phyloP scores from a whole-genome alignment of 2,888 invertebrate species.

The Polydrusus pterygomalis region DNA sequence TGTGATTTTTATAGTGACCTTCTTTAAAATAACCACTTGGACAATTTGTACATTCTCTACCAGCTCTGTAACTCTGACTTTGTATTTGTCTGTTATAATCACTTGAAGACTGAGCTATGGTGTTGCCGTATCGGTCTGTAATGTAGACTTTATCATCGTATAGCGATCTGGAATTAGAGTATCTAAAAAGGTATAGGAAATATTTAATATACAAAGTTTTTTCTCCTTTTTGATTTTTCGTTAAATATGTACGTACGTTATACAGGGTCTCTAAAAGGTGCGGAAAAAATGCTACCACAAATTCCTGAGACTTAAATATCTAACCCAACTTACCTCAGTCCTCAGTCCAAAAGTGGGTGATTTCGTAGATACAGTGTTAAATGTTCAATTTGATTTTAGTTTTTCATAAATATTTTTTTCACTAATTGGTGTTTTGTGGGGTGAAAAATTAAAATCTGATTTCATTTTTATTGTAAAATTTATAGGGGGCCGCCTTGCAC shows the following conservation, averaged over 20 bases:
- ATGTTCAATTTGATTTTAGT: too few species aligned
- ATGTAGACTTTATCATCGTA: constrained; percentile 64
- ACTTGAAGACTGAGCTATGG: constrained; percentile 61
- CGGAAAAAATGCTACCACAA: too few species aligned
- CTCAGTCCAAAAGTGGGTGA: too few species aligned
- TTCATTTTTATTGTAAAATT: too few species aligned
- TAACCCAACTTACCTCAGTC: too few species aligned
- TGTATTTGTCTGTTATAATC: constrained; percentile 52
- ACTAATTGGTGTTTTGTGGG: too few species aligned
- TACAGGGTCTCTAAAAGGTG: too few species aligned
- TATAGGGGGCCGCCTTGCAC: too few species aligned
- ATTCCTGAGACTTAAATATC: too few species aligned
- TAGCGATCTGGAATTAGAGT: constrained; percentile 43
- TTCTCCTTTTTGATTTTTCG: not conserved
- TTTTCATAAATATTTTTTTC: too few species aligned
- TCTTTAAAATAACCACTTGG: constrained; percentile 49
- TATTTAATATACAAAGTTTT: constrained; percentile 32
- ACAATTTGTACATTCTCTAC: constrained; percentile 43
- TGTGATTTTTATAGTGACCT: constrained; percentile 38
- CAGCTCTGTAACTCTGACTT: constrained; percentile 22
- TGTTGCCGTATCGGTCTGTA: constrained; percentile 69
- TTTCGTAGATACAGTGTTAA: too few species aligned
- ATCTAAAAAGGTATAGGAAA: constrained; percentile 45
- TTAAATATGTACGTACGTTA: not conserved
- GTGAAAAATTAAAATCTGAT: too few species aligned